Conservation (phyloP, 2,888 invertebrate species). For the Stenchaetothrips biformis region DNA sequence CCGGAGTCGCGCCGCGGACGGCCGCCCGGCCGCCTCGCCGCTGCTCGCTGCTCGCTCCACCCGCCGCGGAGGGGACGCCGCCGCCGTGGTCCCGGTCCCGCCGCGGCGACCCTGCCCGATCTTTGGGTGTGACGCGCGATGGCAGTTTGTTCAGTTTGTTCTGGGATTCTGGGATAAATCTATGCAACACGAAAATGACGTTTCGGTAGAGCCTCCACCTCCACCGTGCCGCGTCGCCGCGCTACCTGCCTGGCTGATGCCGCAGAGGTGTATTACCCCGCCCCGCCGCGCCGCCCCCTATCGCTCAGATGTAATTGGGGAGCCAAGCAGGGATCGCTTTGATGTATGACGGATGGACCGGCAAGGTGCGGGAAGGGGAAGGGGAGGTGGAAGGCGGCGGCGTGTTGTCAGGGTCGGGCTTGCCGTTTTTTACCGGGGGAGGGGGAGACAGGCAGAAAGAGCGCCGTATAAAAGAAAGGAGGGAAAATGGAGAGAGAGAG, state of each 20-base stretch:
- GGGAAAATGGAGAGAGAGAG: neutral
- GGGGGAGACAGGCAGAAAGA: neutral
- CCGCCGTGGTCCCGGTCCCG: too few relatives aligned
- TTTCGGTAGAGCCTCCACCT: too few relatives aligned
- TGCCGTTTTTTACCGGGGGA: neutral
- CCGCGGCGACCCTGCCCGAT: too few relatives aligned
- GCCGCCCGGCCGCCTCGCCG: neutral
- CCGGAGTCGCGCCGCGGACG: neutral
- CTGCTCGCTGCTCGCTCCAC: too few relatives aligned
- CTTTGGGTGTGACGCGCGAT: too few relatives aligned
- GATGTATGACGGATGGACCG: neutral
- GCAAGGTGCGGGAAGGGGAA: neutral
- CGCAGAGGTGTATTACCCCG: neutral
- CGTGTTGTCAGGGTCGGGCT: too few relatives aligned
- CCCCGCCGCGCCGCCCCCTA: neutral
- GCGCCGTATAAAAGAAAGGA: neutral
- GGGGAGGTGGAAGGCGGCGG: neutral
- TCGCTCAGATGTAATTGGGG: slow-evolving; percentile 11
- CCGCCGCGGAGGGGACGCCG: too few relatives aligned
- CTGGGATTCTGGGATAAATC: too few relatives aligned
- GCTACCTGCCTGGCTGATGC: too few relatives aligned
- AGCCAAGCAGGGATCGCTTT: slow-evolving; percentile 13
- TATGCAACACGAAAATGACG: too few relatives aligned
- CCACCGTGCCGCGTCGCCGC: too few relatives aligned
- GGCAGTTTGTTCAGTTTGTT: too few relatives aligned